Percentiles rank a stretch among this genome's conserved stretches.
Evolutionary conservation across 2,797 vertebrate genomes (phyloP).

Genomic region (Distichodus sexfasciatus): DNA sequence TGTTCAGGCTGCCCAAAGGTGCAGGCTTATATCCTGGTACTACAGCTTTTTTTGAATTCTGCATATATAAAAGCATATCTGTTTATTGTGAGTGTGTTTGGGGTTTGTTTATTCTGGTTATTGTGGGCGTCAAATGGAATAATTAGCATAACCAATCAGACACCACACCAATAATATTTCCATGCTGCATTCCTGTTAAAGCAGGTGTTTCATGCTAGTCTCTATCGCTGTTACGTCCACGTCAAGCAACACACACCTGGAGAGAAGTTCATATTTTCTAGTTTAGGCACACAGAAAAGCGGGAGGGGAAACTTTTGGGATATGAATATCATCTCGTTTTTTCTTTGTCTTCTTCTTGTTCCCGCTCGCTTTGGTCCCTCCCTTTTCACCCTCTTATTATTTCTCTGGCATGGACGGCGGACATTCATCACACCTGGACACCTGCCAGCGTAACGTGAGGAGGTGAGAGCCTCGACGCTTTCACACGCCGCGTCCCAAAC

Average conservation of each 20-base stretch:
- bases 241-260: conserved; percentile 68
- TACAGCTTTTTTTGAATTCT: no score
- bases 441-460: conserved; percentile 63
- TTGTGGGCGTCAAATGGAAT: conserved; percentile 68
- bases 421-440: conserved; percentile 57
- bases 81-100: conserved; percentile 68
- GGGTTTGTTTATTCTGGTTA: conserved; percentile 58
- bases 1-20: no score
- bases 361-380: not conserved
- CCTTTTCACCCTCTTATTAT: not conserved
- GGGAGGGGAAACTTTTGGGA: conserved; percentile 44
- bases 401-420: conserved; percentile 45
- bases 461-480: conserved; percentile 58
- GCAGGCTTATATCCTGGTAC: no score
- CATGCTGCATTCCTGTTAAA: conserved; percentile 60
- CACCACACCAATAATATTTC: conserved; percentile 69
- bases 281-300: conserved; percentile 53
- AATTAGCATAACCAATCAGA: conserved; percentile 76
- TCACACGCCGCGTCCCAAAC: conserved; percentile 51
- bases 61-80: conserved; percentile 67
- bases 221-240: conserved; percentile 63
- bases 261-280: conserved; percentile 58
- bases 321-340: conserved; percentile 32
- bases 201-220: conserved; percentile 71
- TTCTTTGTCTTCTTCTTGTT: conserved; percentile 19